Evolutionary conservation across 2,888 invertebrate species (phyloP).

Genomic region (Blastobasis adustella): DNA sequence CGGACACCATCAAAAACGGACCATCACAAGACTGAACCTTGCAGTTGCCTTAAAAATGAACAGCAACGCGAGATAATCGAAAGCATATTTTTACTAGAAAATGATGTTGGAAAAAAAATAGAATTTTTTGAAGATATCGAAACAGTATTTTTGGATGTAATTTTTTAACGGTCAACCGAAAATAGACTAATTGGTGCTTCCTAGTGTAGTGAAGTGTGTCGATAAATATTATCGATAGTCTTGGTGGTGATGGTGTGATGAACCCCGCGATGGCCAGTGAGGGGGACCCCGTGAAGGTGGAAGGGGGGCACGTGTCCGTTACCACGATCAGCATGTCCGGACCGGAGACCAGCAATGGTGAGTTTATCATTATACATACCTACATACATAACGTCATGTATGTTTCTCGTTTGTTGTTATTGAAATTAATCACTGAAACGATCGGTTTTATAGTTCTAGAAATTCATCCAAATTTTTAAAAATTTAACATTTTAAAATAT

Average conservation of each 20-base stretch:
- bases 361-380: constrained; percentile 14
- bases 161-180: constrained; percentile 19
- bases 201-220: constrained; percentile 53
- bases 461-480: too few relatives aligned
- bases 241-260: constrained; percentile 38
- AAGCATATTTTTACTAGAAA: constrained; percentile 31
- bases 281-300: constrained; percentile 64
- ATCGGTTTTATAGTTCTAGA: too few relatives aligned
- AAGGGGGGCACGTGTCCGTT: constrained; percentile 81
- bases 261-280: constrained; percentile 57
- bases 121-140: constrained; percentile 37
- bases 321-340: constrained; percentile 85
- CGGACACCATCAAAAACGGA: constrained; percentile 15
- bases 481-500: too few relatives aligned
- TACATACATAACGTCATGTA: neutral
- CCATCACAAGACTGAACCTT: constrained; percentile 48
- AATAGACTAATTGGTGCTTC: constrained; percentile 31
- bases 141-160: constrained; percentile 43
- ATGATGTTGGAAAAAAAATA: constrained; percentile 36
- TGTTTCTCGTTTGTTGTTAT: too few relatives aligned
- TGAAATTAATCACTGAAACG: neutral
- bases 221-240: constrained; percentile 38
- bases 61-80: constrained; percentile 53
- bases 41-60: constrained; percentile 54
- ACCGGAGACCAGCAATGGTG: constrained; percentile 74